Conservation (phyloP, 2,113 vertebrate species). For the Upupa epops region DNA sequence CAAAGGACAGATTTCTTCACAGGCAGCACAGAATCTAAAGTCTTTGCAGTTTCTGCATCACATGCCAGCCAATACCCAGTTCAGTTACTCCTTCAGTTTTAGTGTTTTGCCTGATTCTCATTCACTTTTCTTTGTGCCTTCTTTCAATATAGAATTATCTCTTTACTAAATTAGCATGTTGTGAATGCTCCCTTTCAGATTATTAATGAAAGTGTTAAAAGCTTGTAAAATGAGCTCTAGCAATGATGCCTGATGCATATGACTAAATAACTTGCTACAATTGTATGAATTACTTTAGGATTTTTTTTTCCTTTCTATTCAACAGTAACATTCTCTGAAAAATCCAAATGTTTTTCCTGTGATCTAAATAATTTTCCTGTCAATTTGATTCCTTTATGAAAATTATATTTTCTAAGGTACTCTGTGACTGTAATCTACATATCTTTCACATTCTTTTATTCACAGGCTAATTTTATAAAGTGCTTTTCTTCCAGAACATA, state of each 20-base stretch:
- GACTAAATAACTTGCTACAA: background rate
- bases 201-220: conserved; percentile 25
- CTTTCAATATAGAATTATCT: background rate
- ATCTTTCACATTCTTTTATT: too few species aligned
- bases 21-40: background rate
- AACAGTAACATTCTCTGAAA: background rate
- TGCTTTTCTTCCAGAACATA: background rate
- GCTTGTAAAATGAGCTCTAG: background rate
- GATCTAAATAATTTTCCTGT: background rate
- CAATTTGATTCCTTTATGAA: background rate
- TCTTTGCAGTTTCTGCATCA: background rate
- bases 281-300: background rate
- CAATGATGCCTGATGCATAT: background rate
- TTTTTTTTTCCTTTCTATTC: background rate
- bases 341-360: background rate
- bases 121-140: background rate
- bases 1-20: background rate
- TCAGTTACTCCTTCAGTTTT: background rate
- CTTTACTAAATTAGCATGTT: background rate
- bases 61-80: background rate
- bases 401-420: background rate
- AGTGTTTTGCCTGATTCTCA: background rate
- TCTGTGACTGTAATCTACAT: background rate
- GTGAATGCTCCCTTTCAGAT: background rate
- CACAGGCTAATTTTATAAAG: too few species aligned